Conservation (phyloP, 2,888 invertebrate genomes). For the Eupithecia dodoneata region DNA sequence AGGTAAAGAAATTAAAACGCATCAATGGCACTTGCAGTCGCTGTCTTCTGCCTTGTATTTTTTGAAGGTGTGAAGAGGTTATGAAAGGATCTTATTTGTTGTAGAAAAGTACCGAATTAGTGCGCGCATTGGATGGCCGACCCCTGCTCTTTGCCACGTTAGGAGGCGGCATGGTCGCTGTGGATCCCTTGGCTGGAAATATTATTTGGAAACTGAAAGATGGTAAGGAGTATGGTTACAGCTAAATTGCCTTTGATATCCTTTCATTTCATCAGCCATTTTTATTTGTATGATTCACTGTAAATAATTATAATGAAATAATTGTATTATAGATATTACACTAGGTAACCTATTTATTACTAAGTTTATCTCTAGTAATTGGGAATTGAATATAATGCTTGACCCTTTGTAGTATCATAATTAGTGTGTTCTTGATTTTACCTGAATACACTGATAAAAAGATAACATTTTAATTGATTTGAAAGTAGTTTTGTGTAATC, state of each 20-base stretch:
- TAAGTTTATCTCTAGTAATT: not conserved
- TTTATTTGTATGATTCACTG: not conserved
- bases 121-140: slow-evolving; percentile 87
- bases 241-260: not conserved
- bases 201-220: slow-evolving; percentile 96
- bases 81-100: slow-evolving; percentile 50
- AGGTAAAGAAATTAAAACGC: slow-evolving; percentile 56
- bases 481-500: not conserved
- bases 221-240: slow-evolving; percentile 80
- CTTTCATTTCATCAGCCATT: slow-evolving; percentile 19
- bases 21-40: not conserved
- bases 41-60: not conserved
- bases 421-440: not conserved
- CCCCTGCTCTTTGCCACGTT: slow-evolving; percentile 95
- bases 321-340: not conserved
- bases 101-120: slow-evolving; percentile 86
- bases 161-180: slow-evolving; percentile 96
- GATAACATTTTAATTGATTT: not conserved
- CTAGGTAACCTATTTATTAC: not conserved
- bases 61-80: not conserved
- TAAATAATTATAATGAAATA: not conserved
- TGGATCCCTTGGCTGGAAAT: slow-evolving; percentile 93
- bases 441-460: not conserved
- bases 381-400: not conserved
- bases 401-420: not conserved